Evolutionary conservation across 2,888 invertebrate genomes (phyloP), one percentile per base, ranked within the genome.

Genomic region (Xestia sexstrigata): DNA sequence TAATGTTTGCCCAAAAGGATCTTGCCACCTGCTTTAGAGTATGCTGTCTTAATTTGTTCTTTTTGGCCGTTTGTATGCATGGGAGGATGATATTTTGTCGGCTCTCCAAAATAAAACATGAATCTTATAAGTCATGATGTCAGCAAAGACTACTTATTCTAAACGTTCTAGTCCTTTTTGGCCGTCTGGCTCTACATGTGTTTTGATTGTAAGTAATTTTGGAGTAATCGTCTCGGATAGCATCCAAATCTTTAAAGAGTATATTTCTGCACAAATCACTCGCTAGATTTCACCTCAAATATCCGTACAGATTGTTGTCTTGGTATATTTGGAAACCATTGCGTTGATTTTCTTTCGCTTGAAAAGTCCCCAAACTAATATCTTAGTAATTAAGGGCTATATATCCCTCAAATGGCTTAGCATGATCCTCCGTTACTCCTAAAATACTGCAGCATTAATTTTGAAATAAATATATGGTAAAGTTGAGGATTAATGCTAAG

Each of bases 301-400:
- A 45, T 47, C n/a, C 15, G 13, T n/a, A 1, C 35, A 52, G n/a
- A 66, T 67, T 68, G 13, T 9, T 72, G 17, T 60, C 45, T 52
- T 35, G 23, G 26, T 66, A 70, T 70, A 70, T 78, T 66, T 35
- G 5, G 15, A 58, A 52, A 35, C 23, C 17, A 49, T 45, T 35
- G 17, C 17, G 42, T 49, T 49, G 42, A 23, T 6, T 20, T 11
- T 20, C 13, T 17, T 68, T 63, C 30, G 8, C 20, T 20, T 55
- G 1, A 26, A 35, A 52, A 35, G 35, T 52, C 15, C 47, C 8
- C 26, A 45, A 52, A 60, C 23, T 15, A 11, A 78, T 30, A 39
- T 65, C n/a, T 49, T 17, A 20, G 52, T 65, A 65, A 76, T 74
- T 74, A n/a, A n/a, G n/a, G n/a, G n/a, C n/a, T n/a, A n/a, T n/a